Base-by-base conservation (phyloP, 2,113 vertebrate genomes). In the Tiliqua scincoides region DNA sequence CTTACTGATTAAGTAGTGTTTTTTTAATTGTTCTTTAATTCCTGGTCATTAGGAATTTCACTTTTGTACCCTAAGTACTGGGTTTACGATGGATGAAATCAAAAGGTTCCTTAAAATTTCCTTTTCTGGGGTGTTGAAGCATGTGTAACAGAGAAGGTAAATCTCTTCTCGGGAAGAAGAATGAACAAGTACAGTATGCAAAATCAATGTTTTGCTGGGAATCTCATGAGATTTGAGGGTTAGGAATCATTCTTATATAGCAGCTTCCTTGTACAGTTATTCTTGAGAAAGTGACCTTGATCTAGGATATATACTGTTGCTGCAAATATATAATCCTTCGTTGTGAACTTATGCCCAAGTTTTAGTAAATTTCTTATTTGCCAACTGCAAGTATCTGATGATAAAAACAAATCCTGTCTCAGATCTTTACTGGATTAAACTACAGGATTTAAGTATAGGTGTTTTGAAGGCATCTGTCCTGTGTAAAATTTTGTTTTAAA, bases 1-100 rank as follows among this genome's bases (percentile, higher is more conserved):
- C 80, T 91, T 65, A 74, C 87, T 83, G 79, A 80, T 87, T 74
- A 91, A 85, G 30, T 74, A 86, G 78, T 77, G 75, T 61, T 83
- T 90, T 61, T 61, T 87, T 32, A 61, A 74, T 59, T 70, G 79
- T 82, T 21, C 75, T 10, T 43, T 67, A 80, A 9, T 79, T 73
- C 67, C 67, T 6, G 61, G 20, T 25, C 9, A 79, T 89, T 90
- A 65, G 65, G 20, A 12, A 59, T 84, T 71, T 88, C 32, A 48
- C 40, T 84, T 62, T 61, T 3, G 68, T 2, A 59, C 18, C 57
- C 30, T 79, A 32, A 74, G 21, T 85, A 73, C 83, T 68, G 43
- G 76, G 4, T 1, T 77, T 79, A 0, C 21, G 57, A 73, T 67
- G 14, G 48, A 59, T 85, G 20, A 18, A 71, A 1, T 25, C 7